Evolutionary conservation across 2,888 invertebrate species (phyloP), one percentile per base, ranked within the genome.

Genomic region (Carpatolechia fugitivella): DNA sequence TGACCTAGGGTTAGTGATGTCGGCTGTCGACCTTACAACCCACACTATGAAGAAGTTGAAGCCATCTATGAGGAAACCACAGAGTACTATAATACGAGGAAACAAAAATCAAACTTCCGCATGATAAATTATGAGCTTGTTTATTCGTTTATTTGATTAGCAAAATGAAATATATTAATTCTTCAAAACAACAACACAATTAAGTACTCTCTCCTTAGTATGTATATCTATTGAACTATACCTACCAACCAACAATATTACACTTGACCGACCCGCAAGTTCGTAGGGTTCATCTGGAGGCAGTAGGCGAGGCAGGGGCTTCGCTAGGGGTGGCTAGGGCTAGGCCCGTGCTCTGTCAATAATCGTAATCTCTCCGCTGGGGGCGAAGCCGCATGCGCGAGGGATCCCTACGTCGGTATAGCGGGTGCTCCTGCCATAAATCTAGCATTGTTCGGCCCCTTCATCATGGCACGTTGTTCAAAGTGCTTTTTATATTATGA

Each of bases 351-450:
- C 18, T 8, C n/a, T 16, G 35, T 49, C 35, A n/a, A 49, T 49
- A 49, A 35, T 49, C 20, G 49, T 49, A 49, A 49, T 49, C 47
- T 16, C 13, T 47, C 2, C 10, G 11, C 35, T 20, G 20, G 49
- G 16, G 35, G n/a, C 10, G 35, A 44, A 13, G 35, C 49, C 49
- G 49, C 49, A 49, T 49, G 49, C 49, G 49, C 49, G 35, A 18
- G 8, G n/a, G n/a, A 20, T 35, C 49, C 49, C 35, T 44, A 13
- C 13, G 10, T 6, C n/a, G 8, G 2, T n/a, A 33, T 33, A 33
- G 5, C 3, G 33, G 33, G 33, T 33, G 33, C n/a, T 33, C n/a
- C 20, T 14, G 44, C 29, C n/a, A 44, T 44, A 44, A 44, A 44
- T 44, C 44, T 29, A 29, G 24, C 6, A 20, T 14, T 44, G 29